These are phyloP conservation scores for Panulirus ornatus DNA, from an alignment of 1,140 invertebrate species.

Conservation along the genomic window DNA sequence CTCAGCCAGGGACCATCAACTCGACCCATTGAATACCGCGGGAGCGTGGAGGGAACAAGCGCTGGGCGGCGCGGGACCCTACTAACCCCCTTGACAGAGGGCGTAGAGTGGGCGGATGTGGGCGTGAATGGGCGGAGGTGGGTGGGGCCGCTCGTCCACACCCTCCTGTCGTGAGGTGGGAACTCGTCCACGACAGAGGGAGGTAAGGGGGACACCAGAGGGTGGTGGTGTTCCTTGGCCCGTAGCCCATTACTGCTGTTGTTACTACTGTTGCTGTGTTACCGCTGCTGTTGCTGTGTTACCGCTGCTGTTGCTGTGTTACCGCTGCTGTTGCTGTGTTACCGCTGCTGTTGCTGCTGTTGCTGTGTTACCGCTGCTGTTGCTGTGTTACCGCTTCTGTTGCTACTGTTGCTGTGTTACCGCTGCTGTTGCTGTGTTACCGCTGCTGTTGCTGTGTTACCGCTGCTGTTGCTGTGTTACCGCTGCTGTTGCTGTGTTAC, in stretches of 20 bases:
- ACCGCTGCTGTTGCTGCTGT: not conserved
- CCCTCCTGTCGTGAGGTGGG: constrained; percentile 31
- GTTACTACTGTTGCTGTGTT: not conserved
- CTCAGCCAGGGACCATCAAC: not conserved
- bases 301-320: not conserved
- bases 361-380: not conserved
- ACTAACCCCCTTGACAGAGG: constrained; percentile 26
- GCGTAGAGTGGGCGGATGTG: constrained; percentile 43
- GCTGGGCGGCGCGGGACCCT: constrained; percentile 44
- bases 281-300: not conserved
- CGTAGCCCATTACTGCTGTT: not conserved
- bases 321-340: not conserved
- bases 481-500: too few relatives aligned
- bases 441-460: too few relatives aligned
- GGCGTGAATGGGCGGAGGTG: constrained; percentile 54
- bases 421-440: not conserved
- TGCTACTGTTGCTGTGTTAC: not conserved
- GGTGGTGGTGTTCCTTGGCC: not conserved
- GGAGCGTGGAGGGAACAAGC: constrained; percentile 48
- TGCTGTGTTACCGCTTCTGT: not conserved
- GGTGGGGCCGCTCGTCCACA: constrained; percentile 31
- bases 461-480: too few relatives aligned
- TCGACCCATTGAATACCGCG: constrained; percentile 36
- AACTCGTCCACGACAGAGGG: not conserved
- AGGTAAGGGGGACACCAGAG: not conserved